phyloP scores from a whole-genome alignment of 2,888 invertebrate species.

The Cremastobaeus sp. region DNA sequence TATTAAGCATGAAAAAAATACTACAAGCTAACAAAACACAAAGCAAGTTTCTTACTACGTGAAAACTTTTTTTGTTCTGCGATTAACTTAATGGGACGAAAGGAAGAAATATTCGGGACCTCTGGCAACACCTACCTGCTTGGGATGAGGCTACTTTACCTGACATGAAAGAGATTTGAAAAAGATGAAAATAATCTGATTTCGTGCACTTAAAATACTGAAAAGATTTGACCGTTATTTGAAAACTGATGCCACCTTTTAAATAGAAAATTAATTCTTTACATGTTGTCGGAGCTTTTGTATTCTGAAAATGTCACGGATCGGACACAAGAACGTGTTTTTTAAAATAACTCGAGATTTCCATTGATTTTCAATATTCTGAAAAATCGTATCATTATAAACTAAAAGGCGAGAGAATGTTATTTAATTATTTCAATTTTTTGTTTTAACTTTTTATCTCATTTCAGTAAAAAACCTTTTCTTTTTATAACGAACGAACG shows the following conservation, averaged over 20 bases:
- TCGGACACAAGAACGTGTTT: no score
- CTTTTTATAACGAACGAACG: no score
- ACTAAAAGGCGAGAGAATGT: no score
- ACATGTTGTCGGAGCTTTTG: conserved; percentile 1
- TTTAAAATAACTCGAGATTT: no score
- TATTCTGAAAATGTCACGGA: no score
- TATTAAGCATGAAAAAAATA: conserved; percentile 32
- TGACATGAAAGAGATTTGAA: conserved; percentile 25
- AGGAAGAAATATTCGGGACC: conserved; percentile 46
- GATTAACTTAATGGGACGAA: conserved; percentile 51
- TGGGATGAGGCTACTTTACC: conserved; percentile 36
- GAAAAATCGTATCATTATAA: no score
- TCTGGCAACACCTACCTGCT: conserved; percentile 54
- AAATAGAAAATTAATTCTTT: conserved; percentile 17
- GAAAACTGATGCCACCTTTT: conserved; percentile 17
- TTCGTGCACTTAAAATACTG: conserved; percentile 14
- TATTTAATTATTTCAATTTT: no score
- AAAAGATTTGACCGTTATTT: conserved; percentile 36
- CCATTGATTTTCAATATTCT: neutral
- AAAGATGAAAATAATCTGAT: conserved; percentile 47
- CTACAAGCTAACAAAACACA: conserved; percentile 26
- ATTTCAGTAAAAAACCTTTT: no score
- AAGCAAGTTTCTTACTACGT: conserved; percentile 23
- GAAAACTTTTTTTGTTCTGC: conserved; percentile 35
- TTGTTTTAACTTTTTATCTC: no score